Evolutionary conservation across 2,888 invertebrate species (phyloP), one percentile per base, ranked within the genome.

Genomic region (Corythucha ciliata): DNA sequence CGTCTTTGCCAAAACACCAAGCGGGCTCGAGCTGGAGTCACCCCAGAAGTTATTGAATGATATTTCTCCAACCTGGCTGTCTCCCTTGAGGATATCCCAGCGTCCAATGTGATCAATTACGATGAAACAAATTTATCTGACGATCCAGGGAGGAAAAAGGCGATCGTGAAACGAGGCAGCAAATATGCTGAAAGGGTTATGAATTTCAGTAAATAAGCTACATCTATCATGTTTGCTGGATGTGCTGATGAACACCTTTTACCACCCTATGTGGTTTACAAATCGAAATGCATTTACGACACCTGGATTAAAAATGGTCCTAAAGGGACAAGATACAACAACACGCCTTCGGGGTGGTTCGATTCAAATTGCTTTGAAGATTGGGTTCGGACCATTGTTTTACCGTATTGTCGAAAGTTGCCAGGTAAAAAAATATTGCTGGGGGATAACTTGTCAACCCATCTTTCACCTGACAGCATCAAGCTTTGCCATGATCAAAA

Each of bases 231-330:
- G 69, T 61, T 69, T 52, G 62, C 65, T 47, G 66, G 61, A 8
- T 61, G 64, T 36, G 68, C 69, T 10, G 59, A 55, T 46, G 69
- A 69, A 6, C 51, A 58, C 34, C 18, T 66, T 2, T 55, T 69
- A 25, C 68, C 69, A 6, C 60, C 61, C 22, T 70, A 69, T 57
- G 65, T 69, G 4, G 66, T 68, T 0, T 69, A 70, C 56, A 71
- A 70, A 59, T 60, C 68, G 2, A 59, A 61, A 51, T 48, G 67
- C 52, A 32, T 70, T n/a, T 68, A 64, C 58, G 54, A 63, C 34
- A 62, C 64, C 7, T 71, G 70, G 70, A 63, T 59, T 5, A 57
- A 59, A 56, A 63, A 64, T 42, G 70, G 70, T 8, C 69, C 68
- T 14, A 14, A 41, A 51, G 58, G 62, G 41, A 33, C 63, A 52